Conservation (phyloP, 2,888 invertebrate genomes). For the Ophion ventricosus region DNA sequence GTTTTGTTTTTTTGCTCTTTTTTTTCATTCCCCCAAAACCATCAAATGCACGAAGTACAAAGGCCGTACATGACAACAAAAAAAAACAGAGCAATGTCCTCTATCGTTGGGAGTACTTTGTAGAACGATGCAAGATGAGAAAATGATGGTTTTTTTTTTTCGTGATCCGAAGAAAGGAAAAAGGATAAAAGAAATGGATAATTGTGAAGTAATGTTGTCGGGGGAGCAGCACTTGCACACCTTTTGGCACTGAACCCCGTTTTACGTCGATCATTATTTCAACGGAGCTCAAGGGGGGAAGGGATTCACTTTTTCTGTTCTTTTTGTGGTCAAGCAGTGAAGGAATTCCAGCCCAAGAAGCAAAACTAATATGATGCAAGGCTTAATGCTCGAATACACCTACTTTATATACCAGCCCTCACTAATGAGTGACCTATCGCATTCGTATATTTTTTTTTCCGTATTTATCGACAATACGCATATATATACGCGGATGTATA, state of each 20-base stretch:
- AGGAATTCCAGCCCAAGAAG: slow-evolving; percentile 83
- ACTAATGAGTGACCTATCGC: slow-evolving; percentile 82
- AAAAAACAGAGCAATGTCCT: slow-evolving; percentile 3
- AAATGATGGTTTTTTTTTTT: neutral
- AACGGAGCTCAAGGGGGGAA: slow-evolving; percentile 1
- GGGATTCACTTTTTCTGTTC: slow-evolving; percentile 11
- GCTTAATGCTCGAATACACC: slow-evolving; percentile 83
- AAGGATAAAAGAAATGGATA: slow-evolving; percentile 16
- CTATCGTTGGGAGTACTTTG: neutral
- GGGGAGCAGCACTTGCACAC: slow-evolving; percentile 80
- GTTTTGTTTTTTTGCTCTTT: slow-evolving; percentile 75
- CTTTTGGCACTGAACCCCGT: slow-evolving; percentile 80
- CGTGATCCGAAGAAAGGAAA: slow-evolving; percentile 5
- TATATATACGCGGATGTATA: slow-evolving; percentile 34
- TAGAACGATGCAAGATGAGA: neutral
- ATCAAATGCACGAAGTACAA: slow-evolving; percentile 52
- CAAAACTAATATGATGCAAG: slow-evolving; percentile 84
- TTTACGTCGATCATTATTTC: slow-evolving; percentile 49
- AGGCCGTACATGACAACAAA: slow-evolving; percentile 19
- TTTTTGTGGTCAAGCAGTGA: slow-evolving; percentile 82
- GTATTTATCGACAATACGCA: slow-evolving; percentile 32
- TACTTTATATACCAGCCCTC: slow-evolving; percentile 81
- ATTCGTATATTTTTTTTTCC: slow-evolving; percentile 73
- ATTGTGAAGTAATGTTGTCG: slow-evolving; percentile 17
- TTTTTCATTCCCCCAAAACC: slow-evolving; percentile 51